Conservation (phyloP, 2,113 vertebrate genomes). For the Meriones unguiculatus region DNA sequence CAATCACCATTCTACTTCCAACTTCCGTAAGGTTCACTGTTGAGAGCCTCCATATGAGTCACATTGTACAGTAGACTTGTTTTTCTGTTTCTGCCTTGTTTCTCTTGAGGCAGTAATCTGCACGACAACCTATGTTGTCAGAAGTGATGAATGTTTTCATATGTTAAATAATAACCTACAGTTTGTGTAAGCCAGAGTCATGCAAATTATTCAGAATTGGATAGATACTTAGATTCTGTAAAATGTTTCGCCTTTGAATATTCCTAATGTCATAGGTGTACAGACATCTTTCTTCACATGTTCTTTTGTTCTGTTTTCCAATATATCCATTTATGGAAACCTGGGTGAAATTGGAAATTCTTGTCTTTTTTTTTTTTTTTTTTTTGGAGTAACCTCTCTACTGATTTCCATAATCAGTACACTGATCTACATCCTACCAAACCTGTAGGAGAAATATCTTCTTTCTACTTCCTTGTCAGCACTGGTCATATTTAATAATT, state of each 20-base stretch:
- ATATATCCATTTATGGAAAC: not conserved
- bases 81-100: not conserved
- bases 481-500: not conserved
- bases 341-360: no score
- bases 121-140: fast-evolving
- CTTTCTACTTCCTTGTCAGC: not conserved
- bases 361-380: not conserved
- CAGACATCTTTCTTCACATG: no score
- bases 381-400: not conserved
- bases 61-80: not conserved
- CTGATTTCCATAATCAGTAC: not conserved
- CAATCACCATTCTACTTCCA: not conserved
- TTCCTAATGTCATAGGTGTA: no score
- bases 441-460: no score
- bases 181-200: not conserved
- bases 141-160: not conserved
- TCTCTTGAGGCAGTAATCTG: not conserved
- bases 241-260: not conserved
- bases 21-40: no score
- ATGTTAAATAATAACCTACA: not conserved
- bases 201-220: not conserved
- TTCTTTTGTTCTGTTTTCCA: no score
- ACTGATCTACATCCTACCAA: not conserved
- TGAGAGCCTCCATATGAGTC: not conserved
- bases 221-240: not conserved